A percentile compares a stretch with the other conserved stretches of the same genome.
These are phyloP conservation scores for Poicephalus meyeri DNA, from an alignment of 2,113 vertebrate genomes.

Conservation along the genomic window DNA sequence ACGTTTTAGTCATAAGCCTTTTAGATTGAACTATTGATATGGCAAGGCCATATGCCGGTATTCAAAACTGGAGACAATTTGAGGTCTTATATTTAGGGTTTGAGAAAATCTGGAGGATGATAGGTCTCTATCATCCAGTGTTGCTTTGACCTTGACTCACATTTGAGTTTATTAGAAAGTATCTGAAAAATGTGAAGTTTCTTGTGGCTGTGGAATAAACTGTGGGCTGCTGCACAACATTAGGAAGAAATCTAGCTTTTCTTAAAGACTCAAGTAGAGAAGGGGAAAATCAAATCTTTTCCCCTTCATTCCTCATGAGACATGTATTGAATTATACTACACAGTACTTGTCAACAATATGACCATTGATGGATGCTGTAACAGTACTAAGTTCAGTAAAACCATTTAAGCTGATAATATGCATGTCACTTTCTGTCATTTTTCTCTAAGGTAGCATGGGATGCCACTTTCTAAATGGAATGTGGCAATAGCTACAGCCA, in stretches of 20 bases:
- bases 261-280: background rate
- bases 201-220: background rate
- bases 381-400: background rate
- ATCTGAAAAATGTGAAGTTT: background rate
- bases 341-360: background rate
- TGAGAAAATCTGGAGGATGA: background rate
- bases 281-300: background rate
- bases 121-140: background rate
- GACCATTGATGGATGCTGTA: background rate
- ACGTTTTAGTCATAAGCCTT: background rate
- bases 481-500: background rate
- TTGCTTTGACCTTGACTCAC: fast-evolving
- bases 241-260: background rate
- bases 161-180: background rate
- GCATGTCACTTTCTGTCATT: background rate
- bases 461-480: background rate
- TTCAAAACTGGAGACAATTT: background rate
- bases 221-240: background rate
- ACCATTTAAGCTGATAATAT: background rate
- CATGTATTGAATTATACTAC: background rate
- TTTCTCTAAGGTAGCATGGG: background rate
- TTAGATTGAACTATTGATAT: background rate
- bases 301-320: background rate
- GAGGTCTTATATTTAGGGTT: background rate
- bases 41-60: background rate